Base-by-base conservation (phyloP, 1,140 invertebrate genomes). In the Himalopsyche phryganea region DNA sequence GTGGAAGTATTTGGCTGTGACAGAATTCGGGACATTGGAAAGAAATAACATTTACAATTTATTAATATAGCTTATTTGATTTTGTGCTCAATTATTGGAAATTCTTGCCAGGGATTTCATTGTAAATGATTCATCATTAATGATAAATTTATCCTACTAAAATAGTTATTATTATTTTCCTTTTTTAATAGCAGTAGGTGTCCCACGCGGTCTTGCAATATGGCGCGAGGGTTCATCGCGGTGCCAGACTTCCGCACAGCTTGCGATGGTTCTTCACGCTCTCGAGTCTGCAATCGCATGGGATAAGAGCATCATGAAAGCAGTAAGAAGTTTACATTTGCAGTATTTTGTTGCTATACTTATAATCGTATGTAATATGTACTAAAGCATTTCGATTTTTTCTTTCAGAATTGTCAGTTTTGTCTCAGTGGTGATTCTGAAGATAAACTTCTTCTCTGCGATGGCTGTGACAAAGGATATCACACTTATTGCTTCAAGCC, bases 291-390 rank as follows among this genome's bases (percentile, higher is more conserved):
- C 88, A 67, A 93, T 98, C 66, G 93, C 94, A 18, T 98, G 95
- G 95, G 95, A 98, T 76, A 98, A 97, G 77, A 96, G 92, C 77
- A 95, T 97, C 68, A 98, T 98, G 95, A 96, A 97, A 85, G 94
- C 94, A 79, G 92, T 96, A 83, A 86, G 91, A 75, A n/a, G 14
- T 11, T 45, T 19, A 6, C 42, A 14, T 17, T 19, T 15, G 13
- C 13, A 11, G 5, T 13, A 42, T 42, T 6, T n/a, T 14, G 15
- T 9, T 6, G 14, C 15, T 13, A 7, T 14, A 14, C 6, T 35
- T 35, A 35, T 35, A 35, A 7, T 7, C 6, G n/a, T 35, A 7
- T 7, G 33, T 7, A 35, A 35, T 35, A 35, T 35, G n/a, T 7
- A 7, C 6, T 35, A 35, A 35, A 35, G 17, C 17, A 20, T 50